Conservation (phyloP, 2,888 invertebrate species). For the Morpho helenor region DNA sequence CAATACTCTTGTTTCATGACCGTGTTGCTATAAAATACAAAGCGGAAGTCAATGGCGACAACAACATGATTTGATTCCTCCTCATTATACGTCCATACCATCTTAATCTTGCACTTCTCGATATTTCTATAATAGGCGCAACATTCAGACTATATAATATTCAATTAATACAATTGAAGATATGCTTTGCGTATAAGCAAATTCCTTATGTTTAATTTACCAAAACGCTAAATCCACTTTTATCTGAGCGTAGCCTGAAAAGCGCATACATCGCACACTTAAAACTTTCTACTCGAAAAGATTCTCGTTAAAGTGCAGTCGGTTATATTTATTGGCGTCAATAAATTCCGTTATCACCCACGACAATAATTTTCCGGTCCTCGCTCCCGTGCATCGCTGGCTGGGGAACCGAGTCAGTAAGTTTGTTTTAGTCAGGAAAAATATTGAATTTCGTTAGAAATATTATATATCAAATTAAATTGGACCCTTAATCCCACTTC, state of each 20-base stretch:
- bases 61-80: too few species aligned
- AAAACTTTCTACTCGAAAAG: conserved; percentile 12
- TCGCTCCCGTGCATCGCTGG: conserved; percentile 8
- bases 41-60: too few species aligned
- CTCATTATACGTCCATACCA: too few species aligned
- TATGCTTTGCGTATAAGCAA: too few species aligned
- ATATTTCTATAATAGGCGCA: too few species aligned
- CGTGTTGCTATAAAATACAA: too few species aligned
- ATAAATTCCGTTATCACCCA: conserved; percentile 12
- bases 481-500: too few species aligned
- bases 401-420: background rate
- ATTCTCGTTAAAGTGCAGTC: conserved; percentile 10
- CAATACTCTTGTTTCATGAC: too few species aligned
- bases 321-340: conserved; percentile 12
- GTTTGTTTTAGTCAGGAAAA: conserved; percentile 3
- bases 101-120: too few species aligned
- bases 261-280: conserved; percentile 12
- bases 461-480: too few species aligned
- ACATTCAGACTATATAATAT: too few species aligned
- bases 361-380: conserved; percentile 12
- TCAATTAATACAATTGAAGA: too few species aligned
- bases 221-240: background rate
- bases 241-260: conserved; percentile 4
- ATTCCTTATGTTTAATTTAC: background rate
- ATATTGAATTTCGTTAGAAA: background rate